Conservation (phyloP, 2,888 invertebrate genomes). For the Cerastis rubricosa region DNA sequence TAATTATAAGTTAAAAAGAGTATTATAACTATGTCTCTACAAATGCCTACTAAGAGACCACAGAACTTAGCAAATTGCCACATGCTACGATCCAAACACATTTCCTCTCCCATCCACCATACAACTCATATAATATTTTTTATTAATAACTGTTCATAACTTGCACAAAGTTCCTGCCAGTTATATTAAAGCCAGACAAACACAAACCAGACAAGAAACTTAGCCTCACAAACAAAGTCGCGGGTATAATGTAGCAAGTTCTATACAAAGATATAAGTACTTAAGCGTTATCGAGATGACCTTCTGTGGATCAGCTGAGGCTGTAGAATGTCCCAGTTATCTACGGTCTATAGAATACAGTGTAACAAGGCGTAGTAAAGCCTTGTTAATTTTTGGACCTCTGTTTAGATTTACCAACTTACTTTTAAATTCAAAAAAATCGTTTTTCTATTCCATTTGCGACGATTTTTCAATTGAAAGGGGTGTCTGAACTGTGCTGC, state of each 20-base stretch:
- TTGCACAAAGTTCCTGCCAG: conserved; percentile 11
- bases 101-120: background rate
- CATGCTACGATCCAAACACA: background rate
- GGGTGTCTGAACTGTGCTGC: no score
- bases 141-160: conserved; percentile 34
- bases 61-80: background rate
- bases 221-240: conserved; percentile 34
- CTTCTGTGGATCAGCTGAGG: conserved; percentile 25
- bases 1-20: background rate
- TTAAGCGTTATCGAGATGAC: conserved; percentile 17
- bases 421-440: no score
- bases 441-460: no score
- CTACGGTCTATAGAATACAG: background rate
- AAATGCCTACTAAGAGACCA: background rate
- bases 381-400: no score
- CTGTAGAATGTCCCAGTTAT: background rate
- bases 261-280: conserved; percentile 36
- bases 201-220: conserved; percentile 43
- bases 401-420: no score
- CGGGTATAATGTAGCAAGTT: conserved; percentile 29
- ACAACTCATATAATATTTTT: conserved; percentile 12
- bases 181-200: conserved; percentile 35
- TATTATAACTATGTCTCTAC: no score
- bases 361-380: no score
- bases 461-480: no score